These are phyloP conservation scores for Tympanoctomys barrerae DNA, from an alignment of 2,797 vertebrate species.

Conservation along the genomic window DNA sequence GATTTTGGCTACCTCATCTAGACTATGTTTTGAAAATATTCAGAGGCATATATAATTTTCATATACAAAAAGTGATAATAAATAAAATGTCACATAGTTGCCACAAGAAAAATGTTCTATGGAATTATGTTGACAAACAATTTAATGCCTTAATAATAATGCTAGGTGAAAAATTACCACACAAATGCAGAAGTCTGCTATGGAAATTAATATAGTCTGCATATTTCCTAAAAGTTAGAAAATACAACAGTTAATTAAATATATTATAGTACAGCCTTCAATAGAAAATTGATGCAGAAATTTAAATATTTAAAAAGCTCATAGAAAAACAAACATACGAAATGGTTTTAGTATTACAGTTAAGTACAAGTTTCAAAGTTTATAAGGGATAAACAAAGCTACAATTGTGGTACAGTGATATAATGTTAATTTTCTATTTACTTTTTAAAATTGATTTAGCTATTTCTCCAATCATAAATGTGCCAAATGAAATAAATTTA, in stretches of 20 bases:
- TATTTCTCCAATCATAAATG: constrained; percentile 26
- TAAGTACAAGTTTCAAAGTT: background rate
- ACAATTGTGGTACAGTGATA: background rate
- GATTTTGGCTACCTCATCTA: background rate
- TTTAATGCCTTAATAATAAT: background rate
- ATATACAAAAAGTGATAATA: background rate
- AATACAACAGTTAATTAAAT: constrained; percentile 17
- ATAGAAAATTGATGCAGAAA: background rate
- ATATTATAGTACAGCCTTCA: background rate
- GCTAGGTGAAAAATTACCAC: background rate
- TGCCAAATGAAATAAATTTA: constrained; percentile 27
- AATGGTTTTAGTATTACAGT: background rate
- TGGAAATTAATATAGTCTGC: background rate
- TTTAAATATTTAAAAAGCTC: background rate
- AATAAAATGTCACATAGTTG: background rate
- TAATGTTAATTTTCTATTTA: background rate
- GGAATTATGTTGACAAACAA: constrained; percentile 33
- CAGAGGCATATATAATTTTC: background rate
- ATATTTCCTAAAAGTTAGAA: constrained; percentile 30
- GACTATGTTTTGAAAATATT: background rate
- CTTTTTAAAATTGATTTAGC: background rate
- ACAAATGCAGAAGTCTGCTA: constrained; percentile 17
- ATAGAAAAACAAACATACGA: background rate
- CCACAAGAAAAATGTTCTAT: background rate
- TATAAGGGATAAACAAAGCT: background rate